Base-by-base conservation (phyloP, 2,888 invertebrate species). In the Nemotelus nigrinus region DNA sequence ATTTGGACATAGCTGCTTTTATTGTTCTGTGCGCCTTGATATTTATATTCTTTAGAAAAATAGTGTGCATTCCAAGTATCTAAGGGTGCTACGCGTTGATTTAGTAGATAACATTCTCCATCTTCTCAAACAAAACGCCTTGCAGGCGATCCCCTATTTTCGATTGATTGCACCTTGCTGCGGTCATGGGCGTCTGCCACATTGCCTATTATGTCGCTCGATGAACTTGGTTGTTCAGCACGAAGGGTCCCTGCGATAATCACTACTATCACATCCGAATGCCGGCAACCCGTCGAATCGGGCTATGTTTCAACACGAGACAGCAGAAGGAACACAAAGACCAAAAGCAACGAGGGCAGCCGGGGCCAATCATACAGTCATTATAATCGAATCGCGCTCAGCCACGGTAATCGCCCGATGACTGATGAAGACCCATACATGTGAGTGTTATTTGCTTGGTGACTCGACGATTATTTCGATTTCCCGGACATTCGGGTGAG, bases 151-250 rank as follows among this genome's bases (percentile, higher is more conserved):
- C 25, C 25, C 25, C 25, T 25, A 25, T 25, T 25, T 25, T 48
- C 71, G 57, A 43, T 71, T 71, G 71, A 71, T 71, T 71, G 71
- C 55, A 55, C 71, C 47, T 55, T 8, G 25, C 7, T n/a, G 55
- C 53, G 55, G 50, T 39, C 39, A 25, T 25, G 25, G 25, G n/a
- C 48, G 8, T 47, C 48, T 47, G 67, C 39, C 67, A n/a, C 6
- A 45, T 2, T 4, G 7, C n/a, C 25, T 25, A 5, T 41, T 3
- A 4, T n/a, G 10, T 45, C n/a, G 41, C 65, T 43, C 41, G 3
- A 47, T 47, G 65, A 41, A 5, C 47, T 8, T 45, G 47, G 45
- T n/a, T 41, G n/a, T 1, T 7, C 5, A 7, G 50, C 50, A 50
- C 50, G 8, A 5, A 25, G 25, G 25, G 25, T 50, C 50, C 6